Conservation (phyloP, 1,140 invertebrate species). For the Hyphantria cunea region DNA sequence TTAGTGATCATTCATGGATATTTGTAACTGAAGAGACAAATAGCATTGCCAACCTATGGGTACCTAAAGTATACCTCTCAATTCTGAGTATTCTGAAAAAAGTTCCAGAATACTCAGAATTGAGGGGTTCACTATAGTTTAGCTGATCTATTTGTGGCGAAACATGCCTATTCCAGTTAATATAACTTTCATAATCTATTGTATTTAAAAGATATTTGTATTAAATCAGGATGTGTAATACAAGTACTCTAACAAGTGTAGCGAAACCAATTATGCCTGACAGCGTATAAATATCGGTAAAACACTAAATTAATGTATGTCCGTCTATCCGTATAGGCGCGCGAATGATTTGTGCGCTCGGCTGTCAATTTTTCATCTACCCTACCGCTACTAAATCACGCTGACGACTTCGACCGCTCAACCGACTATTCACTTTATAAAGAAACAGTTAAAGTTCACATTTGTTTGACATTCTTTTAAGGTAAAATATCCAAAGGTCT, state of each 20-base stretch:
- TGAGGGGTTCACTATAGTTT: too few species aligned
- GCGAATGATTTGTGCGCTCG: constrained; percentile 24
- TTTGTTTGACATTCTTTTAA: constrained; percentile 1
- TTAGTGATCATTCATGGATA: too few species aligned
- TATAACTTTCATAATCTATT: too few species aligned
- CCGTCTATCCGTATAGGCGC: constrained; percentile 36
- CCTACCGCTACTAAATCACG: constrained; percentile 30
- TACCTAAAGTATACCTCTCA: too few species aligned
- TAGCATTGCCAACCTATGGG: too few species aligned
- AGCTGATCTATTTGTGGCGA: too few species aligned
- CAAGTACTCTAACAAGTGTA: constrained; percentile 9
- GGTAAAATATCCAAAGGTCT: constrained; percentile 26
- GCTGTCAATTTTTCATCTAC: constrained; percentile 28
- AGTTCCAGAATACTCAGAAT: too few species aligned
- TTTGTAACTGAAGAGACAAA: too few species aligned
- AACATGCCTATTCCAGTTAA: too few species aligned
- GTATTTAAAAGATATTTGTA: too few species aligned
- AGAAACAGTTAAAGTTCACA: neutral
- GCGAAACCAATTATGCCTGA: constrained; percentile 24
- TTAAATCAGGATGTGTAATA: too few species aligned
- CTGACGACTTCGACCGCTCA: constrained; percentile 17
- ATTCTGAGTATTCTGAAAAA: too few species aligned
- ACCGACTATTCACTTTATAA: neutral
- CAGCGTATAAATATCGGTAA: constrained; percentile 28
- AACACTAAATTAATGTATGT: constrained; percentile 28